phyloP scores from a whole-genome alignment of 2,888 invertebrate genomes.

The Pinctada fucata region DNA sequence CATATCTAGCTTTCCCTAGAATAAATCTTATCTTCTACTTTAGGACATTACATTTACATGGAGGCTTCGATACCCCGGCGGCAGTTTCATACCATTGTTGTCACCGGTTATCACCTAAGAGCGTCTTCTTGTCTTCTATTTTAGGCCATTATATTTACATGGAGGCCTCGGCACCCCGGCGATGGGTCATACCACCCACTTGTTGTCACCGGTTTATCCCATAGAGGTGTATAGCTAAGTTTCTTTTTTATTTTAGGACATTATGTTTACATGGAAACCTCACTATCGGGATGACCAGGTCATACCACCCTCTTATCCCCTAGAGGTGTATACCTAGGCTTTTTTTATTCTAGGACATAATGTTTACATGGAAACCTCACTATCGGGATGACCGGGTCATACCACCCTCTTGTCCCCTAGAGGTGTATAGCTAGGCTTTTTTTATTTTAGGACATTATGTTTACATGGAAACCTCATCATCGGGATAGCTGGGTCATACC shows the following conservation, averaged over 20 bases:
- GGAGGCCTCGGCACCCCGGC: slow-evolving; percentile 37
- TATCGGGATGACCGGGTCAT: slow-evolving; percentile 24
- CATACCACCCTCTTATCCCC: too few relatives aligned
- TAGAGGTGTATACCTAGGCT: too few relatives aligned
- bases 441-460: slow-evolving; percentile 38
- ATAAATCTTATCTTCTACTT: background rate
- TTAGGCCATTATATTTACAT: slow-evolving; percentile 44
- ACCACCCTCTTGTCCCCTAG: background rate
- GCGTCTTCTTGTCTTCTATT: background rate
- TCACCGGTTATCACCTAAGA: background rate
- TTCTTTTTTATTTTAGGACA: too few relatives aligned
- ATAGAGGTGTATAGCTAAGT: background rate
- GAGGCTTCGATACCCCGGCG: slow-evolving; percentile 36
- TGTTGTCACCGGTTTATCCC: slow-evolving; percentile 37
- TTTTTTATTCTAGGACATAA: slow-evolving; percentile 28
- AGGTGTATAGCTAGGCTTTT: background rate
- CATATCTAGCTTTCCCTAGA: too few relatives aligned
- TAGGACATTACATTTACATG: slow-evolving; percentile 45
- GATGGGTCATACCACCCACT: slow-evolving; percentile 2
- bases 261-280: too few relatives aligned
- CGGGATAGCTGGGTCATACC: too few relatives aligned
- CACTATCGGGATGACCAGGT: too few relatives aligned
- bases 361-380: slow-evolving; percentile 41
- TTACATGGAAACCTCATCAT: slow-evolving; percentile 8
- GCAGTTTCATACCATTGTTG: slow-evolving; percentile 7